phyloP scores from a whole-genome alignment of 2,888 invertebrate genomes.

The Volucella inanis region DNA sequence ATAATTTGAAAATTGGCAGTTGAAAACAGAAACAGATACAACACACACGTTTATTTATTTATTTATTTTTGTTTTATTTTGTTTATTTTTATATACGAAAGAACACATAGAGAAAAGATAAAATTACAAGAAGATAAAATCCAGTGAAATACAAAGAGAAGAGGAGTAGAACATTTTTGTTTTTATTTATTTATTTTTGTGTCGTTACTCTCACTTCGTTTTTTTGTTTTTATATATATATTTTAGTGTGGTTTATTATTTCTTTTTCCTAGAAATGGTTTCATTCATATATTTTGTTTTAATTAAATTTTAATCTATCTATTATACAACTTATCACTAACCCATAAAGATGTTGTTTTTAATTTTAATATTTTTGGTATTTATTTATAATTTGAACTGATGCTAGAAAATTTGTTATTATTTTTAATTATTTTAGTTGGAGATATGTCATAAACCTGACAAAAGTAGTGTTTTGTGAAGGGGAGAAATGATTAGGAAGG shows the following conservation, averaged over 20 bases:
- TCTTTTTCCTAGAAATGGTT: slow-evolving; percentile 60
- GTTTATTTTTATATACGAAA: slow-evolving; percentile 62
- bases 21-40: slow-evolving; percentile 65
- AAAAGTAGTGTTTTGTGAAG: slow-evolving; percentile 32
- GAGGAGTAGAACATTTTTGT: slow-evolving; percentile 41
- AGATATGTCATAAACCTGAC: slow-evolving; percentile 69
- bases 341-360: slow-evolving; percentile 64
- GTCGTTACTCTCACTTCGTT: slow-evolving; percentile 41
- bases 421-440: slow-evolving; percentile 41
- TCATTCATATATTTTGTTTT: slow-evolving; percentile 37
- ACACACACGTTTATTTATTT: slow-evolving; percentile 65
- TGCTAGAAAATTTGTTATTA: slow-evolving; percentile 47
- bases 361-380: slow-evolving; percentile 32
- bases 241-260: slow-evolving; percentile 46
- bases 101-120: slow-evolving; percentile 71
- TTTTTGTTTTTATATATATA: neutral
- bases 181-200: slow-evolving; percentile 20
- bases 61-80: slow-evolving; percentile 19
- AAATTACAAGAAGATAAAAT: slow-evolving; percentile 72
- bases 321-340: slow-evolving; percentile 75
- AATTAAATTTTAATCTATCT: slow-evolving; percentile 68
- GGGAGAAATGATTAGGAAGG: slow-evolving; percentile 25
- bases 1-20: slow-evolving; percentile 72
- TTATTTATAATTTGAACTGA: slow-evolving; percentile 2
- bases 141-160: slow-evolving; percentile 63